phyloP scores from a whole-genome alignment of 2,888 invertebrate genomes.

The Orchesellides sinensis region DNA sequence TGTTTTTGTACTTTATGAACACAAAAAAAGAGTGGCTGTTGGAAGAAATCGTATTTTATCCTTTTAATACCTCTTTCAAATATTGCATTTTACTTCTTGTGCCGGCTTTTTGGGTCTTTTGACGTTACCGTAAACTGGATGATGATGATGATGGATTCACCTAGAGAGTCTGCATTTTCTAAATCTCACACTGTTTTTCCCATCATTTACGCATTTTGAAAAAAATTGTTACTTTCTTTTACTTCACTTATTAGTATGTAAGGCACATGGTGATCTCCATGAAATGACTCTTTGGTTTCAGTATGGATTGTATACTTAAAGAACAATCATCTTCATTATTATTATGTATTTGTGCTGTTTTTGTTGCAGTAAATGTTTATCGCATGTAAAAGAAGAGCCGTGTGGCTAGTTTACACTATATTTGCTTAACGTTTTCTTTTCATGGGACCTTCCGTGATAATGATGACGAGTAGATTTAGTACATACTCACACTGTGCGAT shows the following conservation, averaged over 20 bases:
- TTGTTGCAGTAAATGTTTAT: constrained; percentile 12
- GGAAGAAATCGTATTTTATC: too few relatives aligned
- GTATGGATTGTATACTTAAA: constrained; percentile 28
- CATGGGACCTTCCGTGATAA: constrained; percentile 47
- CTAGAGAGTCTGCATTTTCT: not conserved
- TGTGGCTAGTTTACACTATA: constrained; percentile 19
- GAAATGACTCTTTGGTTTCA: not conserved
- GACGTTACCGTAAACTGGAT: constrained; percentile 60
- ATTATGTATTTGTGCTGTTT: constrained; percentile 10
- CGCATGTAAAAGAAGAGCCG: constrained; percentile 39
- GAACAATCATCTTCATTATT: constrained; percentile 14
- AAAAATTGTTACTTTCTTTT: constrained; percentile 18
- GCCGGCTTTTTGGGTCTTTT: constrained; percentile 49
- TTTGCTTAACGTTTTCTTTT: constrained; percentile 35
- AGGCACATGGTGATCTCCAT: constrained; percentile 9
- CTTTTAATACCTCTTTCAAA: too few relatives aligned
- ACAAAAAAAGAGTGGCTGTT: not conserved
- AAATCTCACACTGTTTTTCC: constrained; percentile 61
- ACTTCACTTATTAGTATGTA: constrained; percentile 41
- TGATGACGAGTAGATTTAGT: not conserved
- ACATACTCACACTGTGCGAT: not conserved
- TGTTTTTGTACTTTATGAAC: too few relatives aligned
- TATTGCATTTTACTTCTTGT: not conserved
- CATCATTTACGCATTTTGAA: constrained; percentile 42
- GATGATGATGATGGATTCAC: constrained; percentile 25